These are phyloP conservation scores for Botia almorhae DNA, from an alignment of 2,797 vertebrate species.

Conservation along the genomic window DNA sequence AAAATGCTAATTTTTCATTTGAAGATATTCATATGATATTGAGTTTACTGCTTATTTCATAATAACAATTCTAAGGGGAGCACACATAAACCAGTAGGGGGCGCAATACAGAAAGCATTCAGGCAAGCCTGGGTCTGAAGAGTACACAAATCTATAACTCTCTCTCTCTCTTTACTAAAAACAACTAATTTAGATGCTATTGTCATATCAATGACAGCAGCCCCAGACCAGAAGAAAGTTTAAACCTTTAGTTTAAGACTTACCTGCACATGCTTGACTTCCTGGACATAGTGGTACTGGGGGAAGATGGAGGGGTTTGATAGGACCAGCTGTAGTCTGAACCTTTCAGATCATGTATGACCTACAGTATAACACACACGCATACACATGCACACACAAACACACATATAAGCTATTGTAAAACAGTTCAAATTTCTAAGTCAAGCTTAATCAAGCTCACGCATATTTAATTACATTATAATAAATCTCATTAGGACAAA, in stretches of 20 bases:
- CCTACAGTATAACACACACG: conserved; percentile 70
- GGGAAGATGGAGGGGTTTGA: conserved; percentile 96
- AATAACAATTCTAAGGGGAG: not conserved
- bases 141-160: not conserved
- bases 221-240: no score
- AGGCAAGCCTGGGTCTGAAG: no score
- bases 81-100: conserved; percentile 67
- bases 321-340: conserved; percentile 97
- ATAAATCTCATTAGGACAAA: not conserved
- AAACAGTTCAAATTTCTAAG: not conserved
- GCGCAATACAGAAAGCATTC: conserved; percentile 56
- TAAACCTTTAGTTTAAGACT: conserved; percentile 42
- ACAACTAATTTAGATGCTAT: no score
- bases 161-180: no score
- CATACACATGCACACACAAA: not conserved
- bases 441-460: not conserved
- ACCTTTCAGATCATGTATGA: conserved; percentile 95
- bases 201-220: no score
- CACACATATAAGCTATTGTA: not conserved
- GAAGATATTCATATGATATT: not conserved
- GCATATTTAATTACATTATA: not conserved
- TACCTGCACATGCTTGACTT: conserved; percentile 99
- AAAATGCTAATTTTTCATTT: not conserved
- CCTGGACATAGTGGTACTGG: conserved; percentile 93
- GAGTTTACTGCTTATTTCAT: not conserved